These are phyloP conservation scores for Yasuhikotakia modesta DNA, from an alignment of 2,797 vertebrate species.

Conservation along the genomic window DNA sequence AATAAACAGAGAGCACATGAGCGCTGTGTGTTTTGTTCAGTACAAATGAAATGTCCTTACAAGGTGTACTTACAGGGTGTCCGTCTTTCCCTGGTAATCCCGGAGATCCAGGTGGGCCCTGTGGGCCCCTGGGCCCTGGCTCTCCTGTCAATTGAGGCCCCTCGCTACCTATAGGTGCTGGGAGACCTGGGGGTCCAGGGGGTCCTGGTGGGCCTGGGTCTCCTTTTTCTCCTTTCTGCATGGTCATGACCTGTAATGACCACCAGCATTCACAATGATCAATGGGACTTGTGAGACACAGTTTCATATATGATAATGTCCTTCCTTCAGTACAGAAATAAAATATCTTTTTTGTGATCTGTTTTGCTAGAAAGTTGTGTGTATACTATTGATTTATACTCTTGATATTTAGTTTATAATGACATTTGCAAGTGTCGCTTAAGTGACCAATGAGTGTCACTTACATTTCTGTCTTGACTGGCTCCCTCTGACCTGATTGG, in stretches of 20 bases:
- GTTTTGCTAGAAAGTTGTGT: no score
- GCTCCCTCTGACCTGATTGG: conserved; percentile 50
- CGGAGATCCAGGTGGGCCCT: conserved; percentile 64
- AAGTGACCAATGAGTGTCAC: no score
- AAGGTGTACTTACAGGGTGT: conserved; percentile 67
- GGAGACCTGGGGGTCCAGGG: conserved; percentile 65
- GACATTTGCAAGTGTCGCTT: no score
- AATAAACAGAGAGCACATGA: no score
- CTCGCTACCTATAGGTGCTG: conserved; percentile 57
- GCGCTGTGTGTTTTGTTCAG: no score
- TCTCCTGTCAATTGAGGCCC: conserved; percentile 53
- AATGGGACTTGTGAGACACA: no score
- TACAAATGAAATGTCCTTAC: no score
- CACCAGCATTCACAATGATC: not conserved
- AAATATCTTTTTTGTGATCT: no score
- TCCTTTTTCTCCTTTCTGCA: conserved; percentile 72
- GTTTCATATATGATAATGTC: no score
- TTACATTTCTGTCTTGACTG: conserved; percentile 51
- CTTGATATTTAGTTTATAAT: no score
- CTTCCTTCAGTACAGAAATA: no score
- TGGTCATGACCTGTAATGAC: conserved; percentile 10
- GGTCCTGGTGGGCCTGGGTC: conserved; percentile 68
- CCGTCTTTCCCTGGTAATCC: conserved; percentile 73
- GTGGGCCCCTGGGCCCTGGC: conserved; percentile 71
- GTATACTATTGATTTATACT: no score